These are phyloP conservation scores for Nibea coibor DNA, from an alignment of 2,113 vertebrate genomes.

Conservation along the genomic window DNA sequence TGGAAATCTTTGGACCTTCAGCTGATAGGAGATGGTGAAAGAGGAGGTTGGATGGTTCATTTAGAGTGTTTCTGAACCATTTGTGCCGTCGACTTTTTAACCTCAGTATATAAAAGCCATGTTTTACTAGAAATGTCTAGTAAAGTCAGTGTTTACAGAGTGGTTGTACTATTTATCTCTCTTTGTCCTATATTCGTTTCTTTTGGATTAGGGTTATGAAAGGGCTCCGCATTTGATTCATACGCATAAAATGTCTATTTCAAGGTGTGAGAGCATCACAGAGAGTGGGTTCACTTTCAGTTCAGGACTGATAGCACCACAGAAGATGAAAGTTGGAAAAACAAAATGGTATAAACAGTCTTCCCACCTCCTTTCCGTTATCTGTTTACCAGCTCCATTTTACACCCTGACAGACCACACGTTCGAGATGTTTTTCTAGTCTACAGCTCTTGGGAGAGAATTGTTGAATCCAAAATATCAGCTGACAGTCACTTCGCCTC, in stretches of 20 bases:
- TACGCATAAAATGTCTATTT: neutral
- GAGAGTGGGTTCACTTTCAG: neutral
- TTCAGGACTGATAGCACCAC: neutral
- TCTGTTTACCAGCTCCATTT: slow-evolving; percentile 11
- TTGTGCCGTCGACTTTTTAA: neutral
- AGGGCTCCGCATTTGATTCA: neutral
- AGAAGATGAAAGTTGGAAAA: neutral
- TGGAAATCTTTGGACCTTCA: neutral
- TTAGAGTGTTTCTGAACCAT: neutral
- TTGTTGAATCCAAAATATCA: slow-evolving; percentile 29
- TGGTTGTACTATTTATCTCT: neutral
- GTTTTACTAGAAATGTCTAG: neutral
- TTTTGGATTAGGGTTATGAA: neutral
- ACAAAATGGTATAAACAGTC: neutral
- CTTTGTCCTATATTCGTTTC: neutral
- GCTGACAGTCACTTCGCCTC: slow-evolving; percentile 49
- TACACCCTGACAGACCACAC: neutral
- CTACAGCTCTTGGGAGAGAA: slow-evolving; percentile 23
- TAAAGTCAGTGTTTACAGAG: slow-evolving; percentile 2
- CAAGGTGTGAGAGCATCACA: neutral
- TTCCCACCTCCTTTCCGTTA: neutral
- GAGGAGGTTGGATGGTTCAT: neutral
- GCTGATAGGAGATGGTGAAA: neutral
- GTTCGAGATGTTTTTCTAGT: neutral
- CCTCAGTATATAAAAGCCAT: neutral